Conservation (phyloP, 2,888 invertebrate species). For the Coecobrya sp. region DNA sequence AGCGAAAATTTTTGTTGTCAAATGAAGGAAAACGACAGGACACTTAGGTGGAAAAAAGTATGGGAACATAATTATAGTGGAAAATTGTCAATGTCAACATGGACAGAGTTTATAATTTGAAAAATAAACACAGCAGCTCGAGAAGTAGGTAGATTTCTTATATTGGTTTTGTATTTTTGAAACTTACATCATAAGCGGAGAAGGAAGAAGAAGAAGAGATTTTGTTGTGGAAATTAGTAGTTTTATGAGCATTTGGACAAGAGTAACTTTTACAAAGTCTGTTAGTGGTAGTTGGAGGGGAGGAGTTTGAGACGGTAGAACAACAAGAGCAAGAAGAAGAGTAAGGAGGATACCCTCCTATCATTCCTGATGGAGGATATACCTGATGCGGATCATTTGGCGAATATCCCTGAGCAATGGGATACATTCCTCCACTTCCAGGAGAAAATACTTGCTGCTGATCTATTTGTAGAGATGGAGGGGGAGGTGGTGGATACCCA, state of each 20-base stretch:
- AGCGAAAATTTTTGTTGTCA: background rate
- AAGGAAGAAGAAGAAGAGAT: constrained; percentile 59
- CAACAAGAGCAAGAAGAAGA: constrained; percentile 33
- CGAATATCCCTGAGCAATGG: constrained; percentile 82
- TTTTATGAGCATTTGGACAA: constrained; percentile 56
- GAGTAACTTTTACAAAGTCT: constrained; percentile 80
- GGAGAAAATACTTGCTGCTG: background rate
- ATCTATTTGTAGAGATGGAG: constrained; percentile 32
- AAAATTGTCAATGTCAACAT: background rate
- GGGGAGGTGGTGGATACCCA: constrained; percentile 57
- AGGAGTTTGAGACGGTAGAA: constrained; percentile 40
- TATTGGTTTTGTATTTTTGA: constrained; percentile 4
- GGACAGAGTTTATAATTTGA: background rate
- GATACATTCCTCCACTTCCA: constrained; percentile 35
- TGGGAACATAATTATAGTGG: background rate
- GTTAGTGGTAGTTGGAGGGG: constrained; percentile 80
- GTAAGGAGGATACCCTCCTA: constrained; percentile 76
- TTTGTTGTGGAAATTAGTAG: constrained; percentile 66
- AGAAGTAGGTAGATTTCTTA: background rate
- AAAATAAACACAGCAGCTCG: background rate
- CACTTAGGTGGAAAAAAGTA: background rate
- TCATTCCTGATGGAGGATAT: constrained; percentile 57
- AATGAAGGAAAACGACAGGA: background rate
- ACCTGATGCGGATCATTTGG: constrained; percentile 81
- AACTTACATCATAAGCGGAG: constrained; percentile 83